Conservation (phyloP, 1,140 invertebrate genomes). For the Callitettix versicolor region DNA sequence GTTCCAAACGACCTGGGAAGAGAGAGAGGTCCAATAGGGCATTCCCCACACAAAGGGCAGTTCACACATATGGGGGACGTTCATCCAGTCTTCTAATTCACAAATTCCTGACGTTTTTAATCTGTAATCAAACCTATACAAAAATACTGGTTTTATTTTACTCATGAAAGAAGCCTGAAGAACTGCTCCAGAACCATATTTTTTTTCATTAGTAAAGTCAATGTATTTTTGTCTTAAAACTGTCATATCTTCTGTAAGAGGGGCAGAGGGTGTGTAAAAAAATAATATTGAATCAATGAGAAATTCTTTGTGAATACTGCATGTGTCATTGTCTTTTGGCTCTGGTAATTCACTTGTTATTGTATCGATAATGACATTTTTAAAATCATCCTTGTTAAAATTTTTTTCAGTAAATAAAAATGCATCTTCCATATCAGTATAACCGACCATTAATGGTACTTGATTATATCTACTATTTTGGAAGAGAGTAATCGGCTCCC, state of each 20-base stretch:
- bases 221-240: constrained; percentile 47
- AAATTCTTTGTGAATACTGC: constrained; percentile 52
- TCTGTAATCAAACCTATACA: constrained; percentile 66
- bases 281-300: constrained; percentile 61
- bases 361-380: constrained; percentile 46
- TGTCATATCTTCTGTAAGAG: constrained; percentile 42
- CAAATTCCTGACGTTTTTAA: constrained; percentile 49
- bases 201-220: constrained; percentile 59
- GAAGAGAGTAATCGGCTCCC: constrained; percentile 48
- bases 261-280: constrained; percentile 52
- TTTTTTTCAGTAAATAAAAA: constrained; percentile 42
- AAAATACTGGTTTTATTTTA: constrained; percentile 42
- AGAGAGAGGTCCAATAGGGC: constrained; percentile 47
- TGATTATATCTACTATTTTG: constrained; percentile 39
- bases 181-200: constrained; percentile 55
- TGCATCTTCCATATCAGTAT: constrained; percentile 67
- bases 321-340: constrained; percentile 45
- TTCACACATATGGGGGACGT: constrained; percentile 67
- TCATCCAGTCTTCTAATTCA: constrained; percentile 57
- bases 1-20: constrained; percentile 48
- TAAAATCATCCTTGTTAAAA: constrained; percentile 39
- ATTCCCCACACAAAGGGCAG: constrained; percentile 67
- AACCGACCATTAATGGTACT: constrained; percentile 59
- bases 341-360: constrained; percentile 34
- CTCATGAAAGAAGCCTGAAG: constrained; percentile 50